Base-by-base conservation (phyloP, 2,113 vertebrate species). In the Chunga burmeisteri region DNA sequence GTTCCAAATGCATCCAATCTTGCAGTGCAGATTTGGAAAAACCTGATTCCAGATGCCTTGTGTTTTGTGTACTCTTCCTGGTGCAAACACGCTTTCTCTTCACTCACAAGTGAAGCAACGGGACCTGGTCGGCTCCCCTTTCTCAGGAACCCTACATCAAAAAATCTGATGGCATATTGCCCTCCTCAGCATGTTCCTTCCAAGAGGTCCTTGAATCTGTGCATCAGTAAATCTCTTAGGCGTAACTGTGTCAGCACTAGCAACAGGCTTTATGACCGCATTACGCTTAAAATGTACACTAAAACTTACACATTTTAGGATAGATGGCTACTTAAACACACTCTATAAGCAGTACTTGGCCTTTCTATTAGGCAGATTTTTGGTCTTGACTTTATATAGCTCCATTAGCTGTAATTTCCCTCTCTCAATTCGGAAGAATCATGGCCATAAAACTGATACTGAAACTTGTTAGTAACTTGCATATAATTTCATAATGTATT, bases 391-490 rank as follows among this genome's bases (percentile, higher is more conserved):
- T 93, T 92, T 40, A 46, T 71, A 63, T 2, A 52, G 85, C 40
- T 68, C 90, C 85, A 97, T 92, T 79, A 95, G 81, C 92, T 61
- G 85, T 61, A 77, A 88, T 94, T 72, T 90, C 75, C 67, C 73
- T 38, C 94, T 92, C 3, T 13, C 63, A 93, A 94, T 85, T 81
- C 90, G 92, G 78, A 97, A 72, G 94, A 52, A 83, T 87, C 32
- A 17, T 49, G 83, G 93, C 93, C 88, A 68, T 94, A 93, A 97
- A 97, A 96, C 46, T 73, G 94, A 90, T 81, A 78, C 67, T 82
- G 87, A 94, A 96, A 97, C 96, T 97, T 96, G 96, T 96, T 97
- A 97, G 88, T 58, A 94, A 97, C 95, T 95, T 96, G 94, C 91
- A 86, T 91, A 83, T 93, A 96, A 98, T 98, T 98, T 96, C 91